Base-by-base conservation (phyloP, 2,113 vertebrate species). In the Xenus cinereus region DNA sequence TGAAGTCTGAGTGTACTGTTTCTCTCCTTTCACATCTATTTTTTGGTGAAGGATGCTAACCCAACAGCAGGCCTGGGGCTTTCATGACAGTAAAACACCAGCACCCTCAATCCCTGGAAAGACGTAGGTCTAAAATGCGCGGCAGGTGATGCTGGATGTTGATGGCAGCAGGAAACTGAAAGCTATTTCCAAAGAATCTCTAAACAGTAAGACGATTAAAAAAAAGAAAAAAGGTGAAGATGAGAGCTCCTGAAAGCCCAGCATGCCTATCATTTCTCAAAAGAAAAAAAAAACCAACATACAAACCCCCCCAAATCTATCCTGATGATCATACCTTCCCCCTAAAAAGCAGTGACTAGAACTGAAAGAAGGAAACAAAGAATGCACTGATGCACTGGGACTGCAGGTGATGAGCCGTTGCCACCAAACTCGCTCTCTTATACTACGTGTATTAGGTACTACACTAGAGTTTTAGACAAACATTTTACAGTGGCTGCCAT, bases 91-190 rank as follows among this genome's bases (percentile, higher is more conserved):
- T 28, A 10, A 87, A 56, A 32, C 1, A 5, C 26, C 63, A 92
- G 59, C 28, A 84, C 4, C 4, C 33, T 69, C 28, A 28, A 0
- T 37, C 28, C 50, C 54, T 64, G 39, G 28, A 64, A 69, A 33
- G 35, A 87, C 2, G 1, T 0, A 1, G 12, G 7, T 69, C 59
- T 77, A 33, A 45, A 92, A 41, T 0, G 2, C 39, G n/a, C 23
- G 59, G 51, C n/a, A 87, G 46, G 37, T 80, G 81, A 35, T 27
- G 48, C 32, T 11, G 23, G 59, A 81, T 5, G 3, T 23, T 75
- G 43, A 53, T 4, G 11, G 33, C 6, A 78, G 50, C 14, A 74
- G 48, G 20, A 89, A 88, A 67, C 3, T 8, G 33, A 84, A 83
- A 87, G 46, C 5, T 80, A 14, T 50, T 91, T 53, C n/a, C 43